These are phyloP conservation scores for Orthosia incerta DNA, from an alignment of 2,888 invertebrate species.

Conservation along the genomic window DNA sequence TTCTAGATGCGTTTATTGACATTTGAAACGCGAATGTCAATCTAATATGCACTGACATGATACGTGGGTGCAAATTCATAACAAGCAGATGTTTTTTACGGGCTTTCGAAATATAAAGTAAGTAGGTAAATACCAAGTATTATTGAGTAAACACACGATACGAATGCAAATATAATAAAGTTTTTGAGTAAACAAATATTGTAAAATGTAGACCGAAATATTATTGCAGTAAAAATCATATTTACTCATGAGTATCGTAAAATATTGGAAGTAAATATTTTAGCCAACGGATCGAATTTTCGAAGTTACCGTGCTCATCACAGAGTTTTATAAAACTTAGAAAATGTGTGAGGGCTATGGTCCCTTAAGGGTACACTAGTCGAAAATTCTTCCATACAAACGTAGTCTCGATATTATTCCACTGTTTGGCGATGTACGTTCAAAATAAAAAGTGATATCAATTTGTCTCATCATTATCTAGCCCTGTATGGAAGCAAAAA, in stretches of 20 bases:
- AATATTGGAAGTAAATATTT: constrained; percentile 7
- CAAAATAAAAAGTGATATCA: too few species aligned
- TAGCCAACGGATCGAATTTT: background rate
- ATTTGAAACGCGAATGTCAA: background rate
- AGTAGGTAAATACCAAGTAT: background rate
- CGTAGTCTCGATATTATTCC: too few species aligned
- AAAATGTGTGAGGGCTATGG: too few species aligned
- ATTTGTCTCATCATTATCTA: too few species aligned
- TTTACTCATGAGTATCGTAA: background rate
- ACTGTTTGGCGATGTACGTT: too few species aligned
- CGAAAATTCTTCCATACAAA: too few species aligned
- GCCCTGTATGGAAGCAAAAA: too few species aligned
- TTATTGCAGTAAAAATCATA: background rate
- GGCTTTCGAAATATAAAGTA: background rate
- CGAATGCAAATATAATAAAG: background rate
- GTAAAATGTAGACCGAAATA: background rate
- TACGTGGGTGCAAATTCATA: constrained; percentile 3
- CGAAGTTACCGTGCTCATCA: background rate
- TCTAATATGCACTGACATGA: background rate
- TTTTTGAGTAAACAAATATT: constrained; percentile 22
- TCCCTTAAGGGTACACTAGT: too few species aligned
- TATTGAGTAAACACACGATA: constrained; percentile 6
- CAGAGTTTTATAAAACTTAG: background rate
- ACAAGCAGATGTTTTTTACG: constrained; percentile 14
- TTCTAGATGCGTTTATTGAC: background rate